phyloP scores from a whole-genome alignment of 2,113 vertebrate genomes.

The Poeciliopsis retropinna region DNA sequence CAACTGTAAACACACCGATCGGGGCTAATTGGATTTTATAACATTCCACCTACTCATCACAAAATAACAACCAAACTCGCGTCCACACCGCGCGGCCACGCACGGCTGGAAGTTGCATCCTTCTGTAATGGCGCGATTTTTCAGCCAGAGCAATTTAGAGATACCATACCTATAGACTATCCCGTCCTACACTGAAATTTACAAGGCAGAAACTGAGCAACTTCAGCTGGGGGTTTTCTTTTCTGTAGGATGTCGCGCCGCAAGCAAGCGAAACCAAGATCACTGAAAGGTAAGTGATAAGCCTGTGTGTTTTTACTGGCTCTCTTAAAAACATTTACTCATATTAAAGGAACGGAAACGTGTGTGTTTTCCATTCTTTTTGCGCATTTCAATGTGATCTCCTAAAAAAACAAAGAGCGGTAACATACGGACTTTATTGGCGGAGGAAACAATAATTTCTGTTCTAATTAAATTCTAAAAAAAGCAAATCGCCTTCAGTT shows the following conservation, averaged over 20 bases:
- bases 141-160: conserved; percentile 67
- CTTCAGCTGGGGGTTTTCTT: conserved; percentile 89
- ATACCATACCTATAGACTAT: conserved; percentile 61
- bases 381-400: conserved; percentile 32
- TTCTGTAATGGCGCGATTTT: conserved; percentile 70
- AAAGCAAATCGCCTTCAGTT: conserved; percentile 26
- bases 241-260: conserved; percentile 99
- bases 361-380: conserved; percentile 36
- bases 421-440: conserved; percentile 39
- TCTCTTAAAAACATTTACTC: conserved; percentile 55
- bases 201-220: conserved; percentile 90
- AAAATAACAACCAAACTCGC: conserved; percentile 69
- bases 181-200: conserved; percentile 63
- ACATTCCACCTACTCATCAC: conserved; percentile 70
- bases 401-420: conserved; percentile 7
- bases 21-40: conserved; percentile 74
- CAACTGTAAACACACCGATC: conserved; percentile 70
- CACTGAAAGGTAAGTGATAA: conserved; percentile 94
- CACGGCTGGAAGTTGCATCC: conserved; percentile 57
- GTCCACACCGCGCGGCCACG: conserved; percentile 49
- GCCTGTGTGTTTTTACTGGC: conserved; percentile 48
- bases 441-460: background rate
- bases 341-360: conserved; percentile 47
- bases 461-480: background rate
- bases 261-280: conserved; percentile 99